Evolutionary conservation across 2,888 invertebrate genomes (phyloP), one percentile per base, ranked within the genome.

Genomic region (Pammene fasciana): DNA sequence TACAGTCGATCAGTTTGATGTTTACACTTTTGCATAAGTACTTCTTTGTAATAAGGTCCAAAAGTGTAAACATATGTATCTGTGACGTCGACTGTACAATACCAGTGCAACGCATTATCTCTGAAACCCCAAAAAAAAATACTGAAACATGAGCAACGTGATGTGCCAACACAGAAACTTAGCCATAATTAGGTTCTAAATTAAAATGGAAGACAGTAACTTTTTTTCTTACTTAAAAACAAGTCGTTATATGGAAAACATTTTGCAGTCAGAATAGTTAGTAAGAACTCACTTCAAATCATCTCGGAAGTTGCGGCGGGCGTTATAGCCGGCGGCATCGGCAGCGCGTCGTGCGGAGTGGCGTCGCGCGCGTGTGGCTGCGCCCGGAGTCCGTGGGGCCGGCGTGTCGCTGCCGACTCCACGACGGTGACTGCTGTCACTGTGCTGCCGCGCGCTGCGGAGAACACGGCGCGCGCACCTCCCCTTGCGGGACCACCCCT

Each of bases 391-490:
- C 54, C 70, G 66, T 56, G 54, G 55, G 34, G 55, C 57, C 16
- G 48, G 43, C 55, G 65, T 14, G 41, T 14, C 48, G 70, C 57
- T 65, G 74, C 74, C 75, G 72, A 73, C 74, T 70, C 45, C 76
- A 70, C 75, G 68, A 76, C 73, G 43, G 41, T 43, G 45, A 54
- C 54, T 54, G 59, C 59, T 73, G 76, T 72, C 76, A 67, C 75
- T 73, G 68, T 65, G 68, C 73, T 65, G 65, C 41, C 43, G 65
- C 62, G 36, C 65, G 75, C 74, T 75, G 79, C 78, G 71, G 81
- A 75, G 73, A 71, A 72, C 60, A 60, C 76, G 80, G 79, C 84
- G 84, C 87, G 88, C 88, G 86, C 85, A 83, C 59, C 68, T 73
- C 74, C 74, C 65, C 73, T 60, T 66, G 59, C 65, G 74, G 72